phyloP scores from a whole-genome alignment of 2,888 invertebrate species.

The Ellobium chinense region DNA sequence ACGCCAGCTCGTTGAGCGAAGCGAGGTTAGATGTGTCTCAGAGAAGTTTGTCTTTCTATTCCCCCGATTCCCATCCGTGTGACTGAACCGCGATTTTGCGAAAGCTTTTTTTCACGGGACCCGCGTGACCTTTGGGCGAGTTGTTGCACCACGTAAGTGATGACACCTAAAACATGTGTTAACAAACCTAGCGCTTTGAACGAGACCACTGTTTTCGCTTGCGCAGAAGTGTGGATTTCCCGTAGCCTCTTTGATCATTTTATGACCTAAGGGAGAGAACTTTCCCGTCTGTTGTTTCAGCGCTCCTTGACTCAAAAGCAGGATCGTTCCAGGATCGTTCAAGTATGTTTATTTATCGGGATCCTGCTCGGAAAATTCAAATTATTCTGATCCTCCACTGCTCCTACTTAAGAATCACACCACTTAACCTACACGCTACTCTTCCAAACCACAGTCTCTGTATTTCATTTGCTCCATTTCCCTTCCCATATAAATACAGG shows the following conservation, averaged over 20 bases:
- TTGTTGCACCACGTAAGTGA: neutral
- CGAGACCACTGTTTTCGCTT: neutral
- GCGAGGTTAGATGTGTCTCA: neutral
- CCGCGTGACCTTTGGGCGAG: conserved; percentile 8
- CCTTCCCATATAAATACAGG: no score
- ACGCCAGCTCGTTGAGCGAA: neutral
- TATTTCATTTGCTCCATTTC: no score
- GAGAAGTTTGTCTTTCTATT: neutral
- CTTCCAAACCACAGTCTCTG: no score
- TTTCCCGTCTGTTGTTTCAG: conserved; percentile 4
- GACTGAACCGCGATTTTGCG: neutral
- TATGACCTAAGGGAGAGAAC: neutral
- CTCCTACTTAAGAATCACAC: neutral
- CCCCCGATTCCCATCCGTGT: neutral
- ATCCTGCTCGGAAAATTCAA: neutral
- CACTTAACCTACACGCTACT: no score
- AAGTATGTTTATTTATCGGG: neutral
- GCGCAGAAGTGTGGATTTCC: neutral
- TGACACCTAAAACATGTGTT: neutral
- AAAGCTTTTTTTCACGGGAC: neutral
- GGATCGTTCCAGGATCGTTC: no score
- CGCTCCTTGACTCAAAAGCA: neutral
- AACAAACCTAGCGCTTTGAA: neutral
- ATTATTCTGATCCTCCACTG: neutral
- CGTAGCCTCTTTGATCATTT: neutral